A percentile compares a stretch with the other conserved stretches of the same genome.
phyloP scores from a whole-genome alignment of 2,888 invertebrate species.

The Camptogramma bilineatum region DNA sequence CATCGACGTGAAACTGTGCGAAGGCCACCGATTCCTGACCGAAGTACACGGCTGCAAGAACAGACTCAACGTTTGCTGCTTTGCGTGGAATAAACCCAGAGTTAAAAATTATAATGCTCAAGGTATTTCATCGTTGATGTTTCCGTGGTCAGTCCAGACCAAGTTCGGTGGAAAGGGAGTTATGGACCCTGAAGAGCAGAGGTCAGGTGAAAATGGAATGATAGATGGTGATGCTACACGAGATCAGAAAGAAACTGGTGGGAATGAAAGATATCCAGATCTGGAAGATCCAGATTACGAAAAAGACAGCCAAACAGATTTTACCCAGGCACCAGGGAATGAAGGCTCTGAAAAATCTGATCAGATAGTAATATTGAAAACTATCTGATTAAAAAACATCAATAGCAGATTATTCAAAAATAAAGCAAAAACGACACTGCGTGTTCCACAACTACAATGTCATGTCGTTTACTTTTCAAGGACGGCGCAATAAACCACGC shows the following conservation, averaged over 20 bases:
- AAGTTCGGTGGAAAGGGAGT: constrained; percentile 68
- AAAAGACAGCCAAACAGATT: too few species aligned
- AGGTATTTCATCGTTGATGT: constrained; percentile 54
- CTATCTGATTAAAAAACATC: too few species aligned
- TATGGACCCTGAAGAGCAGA: constrained; percentile 28
- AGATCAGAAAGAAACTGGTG: background rate
- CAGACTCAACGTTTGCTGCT: constrained; percentile 71
- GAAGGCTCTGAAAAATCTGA: too few species aligned
- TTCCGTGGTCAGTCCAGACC: constrained; percentile 60
- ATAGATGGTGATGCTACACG: constrained; percentile 3
- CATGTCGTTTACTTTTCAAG: constrained; percentile 25
- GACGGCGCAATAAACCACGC: constrained; percentile 27
- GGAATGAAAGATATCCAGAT: too few species aligned
- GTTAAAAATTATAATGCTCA: constrained; percentile 60
- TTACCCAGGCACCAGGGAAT: too few species aligned
- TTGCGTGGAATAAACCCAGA: constrained; percentile 67
- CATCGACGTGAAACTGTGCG: constrained; percentile 63
- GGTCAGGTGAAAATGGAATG: background rate
- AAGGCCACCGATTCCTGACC: constrained; percentile 56
- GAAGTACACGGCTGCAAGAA: constrained; percentile 71
- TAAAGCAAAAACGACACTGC: constrained; percentile 6
- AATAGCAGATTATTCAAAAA: constrained; percentile 2
- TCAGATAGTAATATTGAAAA: too few species aligned
- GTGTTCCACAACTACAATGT: constrained; percentile 16
- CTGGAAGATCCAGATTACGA: too few species aligned